phyloP scores from a whole-genome alignment of 2,797 vertebrate genomes.

The Urocyon cinereoargenteus region DNA sequence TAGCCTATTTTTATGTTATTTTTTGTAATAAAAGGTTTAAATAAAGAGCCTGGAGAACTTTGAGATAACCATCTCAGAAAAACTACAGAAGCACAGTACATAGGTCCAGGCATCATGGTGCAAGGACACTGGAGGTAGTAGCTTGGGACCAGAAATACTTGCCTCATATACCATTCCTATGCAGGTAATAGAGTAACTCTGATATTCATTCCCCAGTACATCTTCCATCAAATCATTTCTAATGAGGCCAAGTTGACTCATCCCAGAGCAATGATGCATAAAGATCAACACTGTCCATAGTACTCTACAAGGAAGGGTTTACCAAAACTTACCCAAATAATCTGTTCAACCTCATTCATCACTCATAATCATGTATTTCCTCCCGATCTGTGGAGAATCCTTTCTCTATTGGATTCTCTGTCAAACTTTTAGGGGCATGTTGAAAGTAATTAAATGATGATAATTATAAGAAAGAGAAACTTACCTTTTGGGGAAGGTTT shows the following conservation, averaged over 20 bases:
- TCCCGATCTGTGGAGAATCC: not conserved
- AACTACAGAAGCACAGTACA: not conserved
- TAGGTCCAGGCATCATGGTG: not conserved
- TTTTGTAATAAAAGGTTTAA: not conserved
- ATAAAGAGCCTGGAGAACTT: not conserved
- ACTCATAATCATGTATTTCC: not conserved
- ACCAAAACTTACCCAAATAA: not conserved
- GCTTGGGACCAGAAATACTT: not conserved
- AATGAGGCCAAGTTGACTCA: not conserved
- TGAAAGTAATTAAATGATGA: constrained; percentile 17
- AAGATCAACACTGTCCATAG: not conserved
- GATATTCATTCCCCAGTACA: not conserved
- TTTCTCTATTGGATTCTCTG: not conserved
- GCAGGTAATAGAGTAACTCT: not conserved
- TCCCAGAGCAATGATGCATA: not conserved
- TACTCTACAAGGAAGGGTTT: not conserved
- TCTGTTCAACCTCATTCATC: not conserved
- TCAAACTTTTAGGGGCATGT: not conserved
- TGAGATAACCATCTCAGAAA: not conserved
- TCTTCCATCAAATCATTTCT: not conserved
- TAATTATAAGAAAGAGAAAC: constrained; percentile 34
- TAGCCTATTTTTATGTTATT: not conserved
- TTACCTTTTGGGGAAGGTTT: not conserved
- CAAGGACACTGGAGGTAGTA: not conserved
- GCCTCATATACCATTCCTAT: rapidly evolving